phyloP scores from a whole-genome alignment of 1,140 invertebrate genomes.

The Arctopsyche grandis region DNA sequence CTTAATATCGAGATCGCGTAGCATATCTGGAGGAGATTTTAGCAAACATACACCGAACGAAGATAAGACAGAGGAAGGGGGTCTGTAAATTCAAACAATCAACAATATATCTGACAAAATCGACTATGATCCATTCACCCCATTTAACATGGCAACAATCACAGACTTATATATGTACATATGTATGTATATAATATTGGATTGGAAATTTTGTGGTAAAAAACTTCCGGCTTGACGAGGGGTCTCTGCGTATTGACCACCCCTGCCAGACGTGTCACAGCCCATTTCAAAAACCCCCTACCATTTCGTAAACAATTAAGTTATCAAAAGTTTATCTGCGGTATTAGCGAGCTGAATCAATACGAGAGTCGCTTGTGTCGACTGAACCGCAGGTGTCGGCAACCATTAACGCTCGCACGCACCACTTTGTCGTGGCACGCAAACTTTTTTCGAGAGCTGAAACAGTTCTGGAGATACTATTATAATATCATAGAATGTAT shows the following conservation, averaged over 20 bases:
- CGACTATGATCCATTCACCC: slow-evolving; percentile 2
- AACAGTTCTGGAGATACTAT: neutral
- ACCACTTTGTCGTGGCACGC: neutral
- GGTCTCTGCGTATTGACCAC: neutral
- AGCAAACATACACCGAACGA: neutral
- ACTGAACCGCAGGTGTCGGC: slow-evolving; percentile 27
- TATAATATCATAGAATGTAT: too few relatives aligned
- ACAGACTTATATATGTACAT: neutral
- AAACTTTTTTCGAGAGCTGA: neutral
- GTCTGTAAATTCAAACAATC: neutral
- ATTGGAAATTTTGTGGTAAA: neutral
- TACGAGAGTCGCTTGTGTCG: slow-evolving; percentile 30
- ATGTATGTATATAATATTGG: neutral
- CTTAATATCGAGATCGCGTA: slow-evolving; percentile 1
- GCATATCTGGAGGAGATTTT: slow-evolving; percentile 7
- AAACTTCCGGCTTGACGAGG: neutral
- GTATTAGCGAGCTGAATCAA: slow-evolving; percentile 53
- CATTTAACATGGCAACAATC: slow-evolving; percentile 1
- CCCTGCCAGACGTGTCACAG: slow-evolving; percentile 2
- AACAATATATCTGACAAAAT: neutral
- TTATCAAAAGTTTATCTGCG: slow-evolving; percentile 55
- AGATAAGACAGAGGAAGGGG: too few relatives aligned
- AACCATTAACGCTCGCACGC: slow-evolving; percentile 18
- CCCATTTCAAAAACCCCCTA: slow-evolving; percentile 20
- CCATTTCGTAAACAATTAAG: slow-evolving; percentile 51